These are phyloP conservation scores for sheep (Ovis aries) DNA, from an alignment of 2,113 vertebrate genomes.

Conservation along the genomic window ARS-UI_Ramb_v3.0 NC_056062.1:944501-945000, in stretches of 20 bases:
- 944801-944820: too few species aligned
- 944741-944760: rapidly evolving
- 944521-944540: constrained; percentile 7
- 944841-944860: background rate
- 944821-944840: background rate
- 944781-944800: background rate
- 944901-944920: background rate
- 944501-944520: background rate
- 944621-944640: background rate
- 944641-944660: background rate
- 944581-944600: background rate
- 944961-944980: background rate
- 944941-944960: background rate
- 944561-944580: background rate
- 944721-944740: background rate
- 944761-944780: background rate
- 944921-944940: background rate
- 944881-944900: background rate
- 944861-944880: background rate
- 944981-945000: background rate
- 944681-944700: background rate
- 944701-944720: background rate
- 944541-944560: constrained; percentile 31
- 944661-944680: background rate
- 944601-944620: background rate